Evolutionary conservation across 1,140 invertebrate species (phyloP), one percentile per base, ranked within the genome.

Genomic region (Centruroides vittatus): DNA sequence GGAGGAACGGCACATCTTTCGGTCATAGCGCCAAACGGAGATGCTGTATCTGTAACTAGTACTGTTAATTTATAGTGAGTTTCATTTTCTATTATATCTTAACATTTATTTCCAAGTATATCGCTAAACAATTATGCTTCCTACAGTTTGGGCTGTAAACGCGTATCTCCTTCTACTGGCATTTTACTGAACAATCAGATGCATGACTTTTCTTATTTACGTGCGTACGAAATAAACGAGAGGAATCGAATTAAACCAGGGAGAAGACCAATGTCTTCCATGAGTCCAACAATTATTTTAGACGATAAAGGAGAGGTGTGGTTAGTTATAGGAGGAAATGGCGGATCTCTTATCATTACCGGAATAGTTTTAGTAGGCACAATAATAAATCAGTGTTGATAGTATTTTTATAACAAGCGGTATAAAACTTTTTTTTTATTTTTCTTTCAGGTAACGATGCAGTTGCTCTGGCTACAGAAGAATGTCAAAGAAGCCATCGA

Each of bases 101-200:
- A 23, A 23, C 0, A 23, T 23, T 23, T 23, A 23, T 23, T 23
- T 23, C 2, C 23, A 23, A 23, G 23, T 23, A 23, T 23, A 23
- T 23, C 23, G 23, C 1, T 23, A 23, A 23, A 23, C 23, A 23
- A 23, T 23, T 23, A 23, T 23, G 23, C 23, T 23, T 23, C 23
- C 81, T 53, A 6, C 57, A 78, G 77, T 57, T 79, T 77, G 71
- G 76, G 76, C 2, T 73, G 72, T 12, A 64, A 69, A 48, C 64
- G 75, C 5, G 58, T 71, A 6, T 78, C 78, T 6, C 66, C 80
- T 35, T 80, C 80, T 57, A 95, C 93, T 0, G 95, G 94, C 47
- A 92, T 99, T 52, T 75, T 98, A 5, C 81, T 93, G 66, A 99
- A 98, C 75, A 85, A 88, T 71, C 85, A 84, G 55, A 97, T 98